phyloP scores from a whole-genome alignment of 2,797 vertebrate genomes.

The Apogon talboti region DNA sequence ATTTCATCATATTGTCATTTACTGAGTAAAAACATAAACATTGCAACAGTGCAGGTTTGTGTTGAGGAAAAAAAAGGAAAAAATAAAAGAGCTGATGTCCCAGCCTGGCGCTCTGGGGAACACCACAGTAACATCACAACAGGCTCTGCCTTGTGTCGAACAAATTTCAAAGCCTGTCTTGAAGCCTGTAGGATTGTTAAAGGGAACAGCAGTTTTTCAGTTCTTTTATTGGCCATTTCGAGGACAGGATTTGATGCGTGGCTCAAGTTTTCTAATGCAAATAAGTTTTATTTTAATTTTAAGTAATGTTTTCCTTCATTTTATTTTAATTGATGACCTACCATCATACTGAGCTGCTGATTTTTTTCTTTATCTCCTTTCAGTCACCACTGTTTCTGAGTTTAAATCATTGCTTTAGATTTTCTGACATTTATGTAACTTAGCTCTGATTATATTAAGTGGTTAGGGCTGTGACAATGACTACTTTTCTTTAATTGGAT shows the following conservation, averaged over 20 bases:
- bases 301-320: constrained; percentile 18
- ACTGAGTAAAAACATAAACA: constrained; percentile 15
- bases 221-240: constrained; percentile 39
- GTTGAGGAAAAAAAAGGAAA: too few relatives aligned
- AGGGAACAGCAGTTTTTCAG: constrained; percentile 62
- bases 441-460: too few relatives aligned
- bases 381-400: constrained; percentile 4
- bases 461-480: too few relatives aligned
- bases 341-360: constrained; percentile 6
- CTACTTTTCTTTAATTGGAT: too few relatives aligned
- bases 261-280: constrained; percentile 47
- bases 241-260: constrained; percentile 28
- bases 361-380: background rate
- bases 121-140: background rate
- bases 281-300: constrained; percentile 41
- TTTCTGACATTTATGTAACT: too few relatives aligned
- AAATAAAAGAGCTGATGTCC: too few relatives aligned
- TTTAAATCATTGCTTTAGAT: too few relatives aligned
- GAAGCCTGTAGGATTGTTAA: constrained; percentile 39
- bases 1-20: constrained; percentile 42
- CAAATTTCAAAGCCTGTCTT: constrained; percentile 14
- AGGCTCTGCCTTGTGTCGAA: background rate
- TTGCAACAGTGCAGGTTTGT: constrained; percentile 24
- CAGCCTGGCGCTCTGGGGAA: constrained; percentile 20
- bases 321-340: constrained; percentile 20